Evolutionary conservation across 2,113 vertebrate species (phyloP), one percentile per base, ranked within the genome.

Genomic region (Thamnaconus septentrionalis): DNA sequence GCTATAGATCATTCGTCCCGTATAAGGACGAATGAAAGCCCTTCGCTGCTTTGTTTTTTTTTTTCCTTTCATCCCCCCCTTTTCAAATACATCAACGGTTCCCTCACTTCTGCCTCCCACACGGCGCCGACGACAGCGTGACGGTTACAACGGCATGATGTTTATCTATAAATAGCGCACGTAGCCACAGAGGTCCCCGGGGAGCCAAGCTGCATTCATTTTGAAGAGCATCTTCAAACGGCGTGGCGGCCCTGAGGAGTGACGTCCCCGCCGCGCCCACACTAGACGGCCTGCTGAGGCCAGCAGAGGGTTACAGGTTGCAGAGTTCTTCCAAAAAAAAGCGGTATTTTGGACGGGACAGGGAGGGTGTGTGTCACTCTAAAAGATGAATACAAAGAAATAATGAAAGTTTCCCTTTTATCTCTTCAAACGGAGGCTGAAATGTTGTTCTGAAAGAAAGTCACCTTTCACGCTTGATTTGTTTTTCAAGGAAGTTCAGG

Each of bases 161-260:
- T 78, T 66, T 68, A 80, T 73, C 76, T 78, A 65, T 65, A 71
- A 73, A 82, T 74, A 76, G 58, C 73, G 44, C 59, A 53, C 47
- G 44, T n/a, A 53, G 68, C 55, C 67, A 44, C 64, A 54, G 11
- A 49, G 50, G 41, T 41, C 69, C 71, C 64, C 52, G 4, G 70
- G 64, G 73, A 75, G 63, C 18, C 18, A 31, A 31, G 18, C 53
- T 47, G 42, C 41, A 57, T 59, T 5, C 63, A 59, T 46, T 71
- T 31, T 69, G 76, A 65, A 61, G 45, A 71, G 61, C 50, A 11
- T 62, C 65, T 77, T 73, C 73, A 79, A 69, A 82, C 56, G 45
- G 61, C 7, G 3, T 50, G 59, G 61, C 53, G 58, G 61, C 39
- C 18, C 71, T 63, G 63, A 6, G 46, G 60, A 59, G 8, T 41